Base-by-base conservation (phyloP, 2,888 invertebrate species). In the Timandra comae region DNA sequence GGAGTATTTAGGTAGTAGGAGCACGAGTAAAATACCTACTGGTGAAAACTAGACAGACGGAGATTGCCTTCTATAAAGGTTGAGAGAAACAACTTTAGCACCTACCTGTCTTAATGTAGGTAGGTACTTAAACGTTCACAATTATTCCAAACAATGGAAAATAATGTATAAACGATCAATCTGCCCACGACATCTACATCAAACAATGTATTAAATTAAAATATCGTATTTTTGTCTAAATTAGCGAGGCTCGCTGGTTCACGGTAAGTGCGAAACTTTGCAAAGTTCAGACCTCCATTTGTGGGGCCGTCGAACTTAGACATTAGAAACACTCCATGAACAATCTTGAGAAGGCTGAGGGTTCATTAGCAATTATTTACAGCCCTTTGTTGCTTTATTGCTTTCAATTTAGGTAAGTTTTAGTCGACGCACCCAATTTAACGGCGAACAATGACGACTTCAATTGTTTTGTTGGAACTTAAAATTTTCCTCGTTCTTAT, bases 301-400 rank as follows among this genome's bases (percentile, higher is more conserved):
- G 42, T 38, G 39, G 37, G 36, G 31, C 35, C 33, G 34, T 27
- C 43, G n/a, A 67, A 71, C 65, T 68, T 69, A 45, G 57, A 56
- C 63, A 64, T 64, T 61, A 65, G 55, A 54, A 6, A 5, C 52
- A 56, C 49, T 50, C 48, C 50, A 51, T 50, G 47, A 46, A 50
- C 51, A 44, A 58, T 58, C 51, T 63, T 38, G 36, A 39, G 45
- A 38, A 26, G 21, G 23, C 20, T 30, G 24, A 32, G 43, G 52
- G 55, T 69, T 70, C 63, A 72, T 71, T 72, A 71, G 56, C 55
- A 53, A 58, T 67, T 65, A 64, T 57, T 60, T 52, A 52, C 56
- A 56, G 49, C 53, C 58, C 53, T 63, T 68, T 63, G 60, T 64
- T 51, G 51, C 45, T 56, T 45, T 56, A 55, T 59, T 57, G 51